Percentiles rank a stretch among this genome's conserved stretches.
Conservation (phyloP, 2,797 vertebrate genomes). For the Aphelocoma californica region DNA sequence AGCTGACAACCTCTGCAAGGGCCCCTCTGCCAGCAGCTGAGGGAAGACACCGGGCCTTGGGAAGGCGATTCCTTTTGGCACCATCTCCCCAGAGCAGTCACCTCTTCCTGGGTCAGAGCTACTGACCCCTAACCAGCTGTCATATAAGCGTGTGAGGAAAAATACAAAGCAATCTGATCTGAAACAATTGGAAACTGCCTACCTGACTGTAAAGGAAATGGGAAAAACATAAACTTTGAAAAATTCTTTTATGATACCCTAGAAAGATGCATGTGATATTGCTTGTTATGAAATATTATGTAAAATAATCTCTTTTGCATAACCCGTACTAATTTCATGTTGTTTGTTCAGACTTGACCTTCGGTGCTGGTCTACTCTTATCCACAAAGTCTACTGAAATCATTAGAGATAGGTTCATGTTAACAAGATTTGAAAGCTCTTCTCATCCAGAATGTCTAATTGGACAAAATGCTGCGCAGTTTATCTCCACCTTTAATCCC, state of each 20-base stretch:
- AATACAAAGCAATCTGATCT: constrained; percentile 15
- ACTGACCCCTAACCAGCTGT: no score
- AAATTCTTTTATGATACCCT: not conserved
- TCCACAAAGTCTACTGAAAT: not conserved
- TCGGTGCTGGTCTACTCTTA: not conserved
- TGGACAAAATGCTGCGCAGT: not conserved
- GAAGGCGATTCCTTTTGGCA: no score
- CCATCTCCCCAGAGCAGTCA: no score
- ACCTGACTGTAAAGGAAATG: not conserved
- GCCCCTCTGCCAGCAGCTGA: no score
- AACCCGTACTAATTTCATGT: not conserved
- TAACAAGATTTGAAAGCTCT: not conserved
- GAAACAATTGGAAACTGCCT: constrained; percentile 9
- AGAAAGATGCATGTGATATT: not conserved
- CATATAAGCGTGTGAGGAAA: not conserved
- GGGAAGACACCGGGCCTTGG: no score
- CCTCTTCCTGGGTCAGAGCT: no score
- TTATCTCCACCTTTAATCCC: not conserved
- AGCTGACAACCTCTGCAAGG: no score
- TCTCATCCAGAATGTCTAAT: not conserved
- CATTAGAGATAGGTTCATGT: not conserved
- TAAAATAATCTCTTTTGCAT: not conserved
- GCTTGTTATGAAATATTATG: not conserved
- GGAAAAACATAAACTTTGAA: not conserved
- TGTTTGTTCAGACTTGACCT: not conserved